phyloP scores from a whole-genome alignment of 1,140 invertebrate genomes.

The Calephelis nemesis region DNA sequence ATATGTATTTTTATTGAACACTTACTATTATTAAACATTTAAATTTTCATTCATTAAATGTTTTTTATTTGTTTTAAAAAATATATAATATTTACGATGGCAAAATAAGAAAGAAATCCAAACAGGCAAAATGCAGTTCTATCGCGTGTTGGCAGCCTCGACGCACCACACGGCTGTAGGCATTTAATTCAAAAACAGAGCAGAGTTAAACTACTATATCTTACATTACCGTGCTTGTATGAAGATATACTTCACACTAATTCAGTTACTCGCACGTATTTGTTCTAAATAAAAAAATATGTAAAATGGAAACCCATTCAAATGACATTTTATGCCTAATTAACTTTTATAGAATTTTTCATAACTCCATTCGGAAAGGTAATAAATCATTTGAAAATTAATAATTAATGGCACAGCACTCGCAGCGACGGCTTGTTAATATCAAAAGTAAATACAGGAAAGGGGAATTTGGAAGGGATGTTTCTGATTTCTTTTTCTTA shows the following conservation, averaged over 20 bases:
- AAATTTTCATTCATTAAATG: not conserved
- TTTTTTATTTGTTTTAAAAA: not conserved
- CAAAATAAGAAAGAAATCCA: too few species aligned
- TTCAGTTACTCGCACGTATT: too few species aligned
- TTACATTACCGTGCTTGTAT: not conserved
- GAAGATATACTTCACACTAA: too few species aligned
- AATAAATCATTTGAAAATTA: constrained; percentile 70
- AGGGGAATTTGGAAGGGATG: constrained; percentile 64
- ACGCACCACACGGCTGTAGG: too few species aligned
- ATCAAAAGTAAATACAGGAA: constrained; percentile 60
- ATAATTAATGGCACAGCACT: constrained; percentile 54
- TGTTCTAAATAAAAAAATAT: constrained; percentile 9
- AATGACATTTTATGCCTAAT: constrained; percentile 50
- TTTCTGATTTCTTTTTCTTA: constrained; percentile 39
- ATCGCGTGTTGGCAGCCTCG: too few species aligned
- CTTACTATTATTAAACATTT: too few species aligned
- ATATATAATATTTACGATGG: too few species aligned
- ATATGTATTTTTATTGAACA: too few species aligned
- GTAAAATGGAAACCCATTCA: constrained; percentile 47
- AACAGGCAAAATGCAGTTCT: too few species aligned
- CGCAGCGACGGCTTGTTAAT: constrained; percentile 43
- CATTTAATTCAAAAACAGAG: too few species aligned
- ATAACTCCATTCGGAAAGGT: constrained; percentile 41
- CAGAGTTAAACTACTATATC: too few species aligned
- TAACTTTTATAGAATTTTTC: constrained; percentile 57